phyloP scores from a whole-genome alignment of 2,797 vertebrate species.

The Buphagus erythrorhynchus region DNA sequence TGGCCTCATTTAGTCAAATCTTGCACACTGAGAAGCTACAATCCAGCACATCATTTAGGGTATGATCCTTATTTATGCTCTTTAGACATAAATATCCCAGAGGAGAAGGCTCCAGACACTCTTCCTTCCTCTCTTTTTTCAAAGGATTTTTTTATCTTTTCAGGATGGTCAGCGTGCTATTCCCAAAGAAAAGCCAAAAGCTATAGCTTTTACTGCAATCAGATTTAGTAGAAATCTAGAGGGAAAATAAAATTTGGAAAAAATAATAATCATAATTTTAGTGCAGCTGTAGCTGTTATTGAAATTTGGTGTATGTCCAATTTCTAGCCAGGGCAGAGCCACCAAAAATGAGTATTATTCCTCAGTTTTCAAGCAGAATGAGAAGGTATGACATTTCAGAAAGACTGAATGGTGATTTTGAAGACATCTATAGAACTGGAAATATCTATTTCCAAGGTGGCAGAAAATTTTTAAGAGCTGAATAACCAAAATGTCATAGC shows the following conservation, averaged over 20 bases:
- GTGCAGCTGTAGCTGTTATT: neutral
- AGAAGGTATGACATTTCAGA: neutral
- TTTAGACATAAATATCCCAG: slow-evolving; percentile 51
- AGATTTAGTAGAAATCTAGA: neutral
- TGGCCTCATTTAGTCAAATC: neutral
- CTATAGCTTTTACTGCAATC: neutral
- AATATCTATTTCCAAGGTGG: neutral
- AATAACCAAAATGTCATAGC: neutral
- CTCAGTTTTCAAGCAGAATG: neutral
- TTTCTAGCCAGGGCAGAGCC: neutral
- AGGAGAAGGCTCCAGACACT: slow-evolving; percentile 50
- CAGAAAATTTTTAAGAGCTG: neutral
- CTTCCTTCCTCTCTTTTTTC: slow-evolving; percentile 64
- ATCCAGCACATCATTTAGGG: neutral
- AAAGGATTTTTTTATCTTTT: slow-evolving; percentile 48
- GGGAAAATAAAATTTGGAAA: neutral
- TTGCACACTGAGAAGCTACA: neutral
- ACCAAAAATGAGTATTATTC: neutral
- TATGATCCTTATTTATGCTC: slow-evolving; percentile 7
- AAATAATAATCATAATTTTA: neutral
- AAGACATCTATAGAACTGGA: neutral
- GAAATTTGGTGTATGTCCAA: neutral
- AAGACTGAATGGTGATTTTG: neutral
- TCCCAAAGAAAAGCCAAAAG: neutral
- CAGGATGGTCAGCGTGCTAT: neutral